Conservation (phyloP, 1,140 invertebrate species). For the Vollenhovia emeryi region DNA sequence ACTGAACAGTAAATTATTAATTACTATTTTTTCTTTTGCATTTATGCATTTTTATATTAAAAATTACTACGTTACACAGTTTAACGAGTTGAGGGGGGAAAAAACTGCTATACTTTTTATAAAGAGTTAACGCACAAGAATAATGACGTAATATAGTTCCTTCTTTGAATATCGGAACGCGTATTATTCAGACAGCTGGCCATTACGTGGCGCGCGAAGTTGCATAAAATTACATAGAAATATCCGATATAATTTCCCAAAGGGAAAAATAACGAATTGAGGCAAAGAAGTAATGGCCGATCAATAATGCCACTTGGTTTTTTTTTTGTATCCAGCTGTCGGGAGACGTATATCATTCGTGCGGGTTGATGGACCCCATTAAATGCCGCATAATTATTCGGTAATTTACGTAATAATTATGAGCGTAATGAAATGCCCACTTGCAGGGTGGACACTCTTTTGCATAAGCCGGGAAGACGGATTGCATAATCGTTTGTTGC, state of each 20-base stretch:
- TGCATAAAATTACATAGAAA: conserved; percentile 2
- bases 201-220: neutral
- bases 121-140: neutral
- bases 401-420: conserved; percentile 61
- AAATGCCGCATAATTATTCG: conserved; percentile 28
- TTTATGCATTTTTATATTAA: neutral
- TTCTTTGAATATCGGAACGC: neutral
- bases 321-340: neutral
- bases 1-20: neutral
- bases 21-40: neutral
- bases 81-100: too few relatives aligned
- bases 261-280: neutral
- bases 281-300: neutral
- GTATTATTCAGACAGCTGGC: neutral
- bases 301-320: conserved; percentile 16
- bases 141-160: neutral
- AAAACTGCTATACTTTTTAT: neutral
- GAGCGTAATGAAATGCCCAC: conserved; percentile 53
- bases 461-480: conserved; percentile 34
- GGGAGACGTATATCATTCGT: conserved; percentile 13
- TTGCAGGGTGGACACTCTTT: neutral
- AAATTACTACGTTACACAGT: neutral
- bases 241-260: neutral
- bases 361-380: conserved; percentile 8
- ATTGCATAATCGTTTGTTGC: conserved; percentile 20